Evolutionary conservation across 2,797 vertebrate species (phyloP), one percentile per base, ranked within the genome.

Genomic region (Hybognathus amarus): DNA sequence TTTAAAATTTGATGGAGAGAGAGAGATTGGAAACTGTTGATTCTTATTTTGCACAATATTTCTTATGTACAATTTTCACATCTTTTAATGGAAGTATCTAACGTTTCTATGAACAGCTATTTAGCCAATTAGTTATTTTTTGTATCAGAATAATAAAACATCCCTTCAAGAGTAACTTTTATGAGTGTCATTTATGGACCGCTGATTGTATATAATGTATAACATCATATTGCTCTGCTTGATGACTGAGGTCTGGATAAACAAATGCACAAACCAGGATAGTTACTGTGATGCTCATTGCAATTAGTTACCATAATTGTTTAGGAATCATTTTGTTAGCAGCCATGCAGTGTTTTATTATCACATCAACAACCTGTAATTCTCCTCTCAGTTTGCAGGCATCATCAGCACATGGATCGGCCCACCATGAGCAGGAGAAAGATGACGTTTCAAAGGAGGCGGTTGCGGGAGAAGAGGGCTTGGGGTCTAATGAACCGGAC

Each of bases 401-500:
- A 12, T 95, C 96, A 84, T 95, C 95, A 74, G 95, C 96, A 87
- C 95, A 95, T 36, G 94, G 90, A 85, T 91, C 94, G 24, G 86
- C 88, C 77, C 91, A 92, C 83, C 94, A 91, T 89, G 95, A 96
- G 80, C 93, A 94, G 88, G 88, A 89, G n/a, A 78, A 88, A 74
- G 81, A 74, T 4, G 54, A 6, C 12, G 42, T 50, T 45, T 45
- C 63, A 4, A 81, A 20, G 75, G 80, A 80, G n/a, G 54, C 3
- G 2, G 85, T 90, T 42, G 89, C 91, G 38, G 93, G 89, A 87
- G 91, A 92, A 77, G 88, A 82, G 27, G 89, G 85, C 40, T 24
- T 22, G 3, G 84, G 89, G 47, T 70, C 85, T 0, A 95, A 96
- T 0, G 97, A 98, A 86, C 97, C 97, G 6, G 98, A 99, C 91